Evolutionary conservation across 2,888 invertebrate species (phyloP), one percentile per base, ranked within the genome.

Genomic region (Dolomedes plantarius): DNA sequence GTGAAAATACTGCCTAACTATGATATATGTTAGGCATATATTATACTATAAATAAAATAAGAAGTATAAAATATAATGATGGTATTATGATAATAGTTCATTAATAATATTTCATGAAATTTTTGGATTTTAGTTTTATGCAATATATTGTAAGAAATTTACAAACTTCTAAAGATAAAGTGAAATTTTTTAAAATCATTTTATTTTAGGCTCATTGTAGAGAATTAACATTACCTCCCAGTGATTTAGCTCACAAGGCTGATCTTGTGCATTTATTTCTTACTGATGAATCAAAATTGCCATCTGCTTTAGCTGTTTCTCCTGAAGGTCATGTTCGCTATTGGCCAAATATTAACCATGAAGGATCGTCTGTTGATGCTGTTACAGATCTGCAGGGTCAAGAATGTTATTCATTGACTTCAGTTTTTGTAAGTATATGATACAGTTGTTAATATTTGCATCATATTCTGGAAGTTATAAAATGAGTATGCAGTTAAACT

Each of bases 281-380:
- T 13, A 77, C 56, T 7, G 79, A 77, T 13, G 76, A 85, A 16
- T 77, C 78, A 5, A 87, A 94, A 93, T 93, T 95, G 91, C 96
- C 97, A 9, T 95, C 96, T 0, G 97, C 97, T 90, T 94, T 98
- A 89, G 97, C 97, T 19, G 96, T 97, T 0, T 97, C 98, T 0
- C 97, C 98, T 0, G 98, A 98, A 90, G 98, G 98, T 41, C 94
- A 95, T 72, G 95, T 97, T 0, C 94, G 98, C n/a, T 98, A 95
- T 92, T 98, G 98, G 98, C 94, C 96, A 0, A 96, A 95, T 3
- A 94, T 98, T 46, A 95, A 95, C 0, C 96, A 97, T 89, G 97
- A 97, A 90, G 95, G 95, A 0, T 94, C 95, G 0, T 96, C 95
- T 13, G 94, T 95, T 16, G 98, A 98, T 91, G 94, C 95, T 64